Conservation (phyloP, 2,888 invertebrate genomes). For the Uropetala carovei region DNA sequence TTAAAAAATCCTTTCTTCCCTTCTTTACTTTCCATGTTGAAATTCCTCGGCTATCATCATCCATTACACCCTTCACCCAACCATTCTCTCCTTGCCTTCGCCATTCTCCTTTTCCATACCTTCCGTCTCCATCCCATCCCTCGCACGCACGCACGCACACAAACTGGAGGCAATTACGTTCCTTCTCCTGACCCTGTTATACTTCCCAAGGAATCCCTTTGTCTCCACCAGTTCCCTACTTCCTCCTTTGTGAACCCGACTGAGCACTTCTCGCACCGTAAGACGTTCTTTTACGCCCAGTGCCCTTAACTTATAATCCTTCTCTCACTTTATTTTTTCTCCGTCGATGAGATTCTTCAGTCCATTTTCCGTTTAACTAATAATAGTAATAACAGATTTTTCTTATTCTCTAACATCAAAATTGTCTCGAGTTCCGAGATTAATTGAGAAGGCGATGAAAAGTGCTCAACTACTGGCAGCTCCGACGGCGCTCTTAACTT, state of each 20-base stretch:
- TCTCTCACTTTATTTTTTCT: not conserved
- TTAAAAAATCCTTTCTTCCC: not conserved
- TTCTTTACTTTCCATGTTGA: not conserved
- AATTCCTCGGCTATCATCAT: not conserved
- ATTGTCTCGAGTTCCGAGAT: too few species aligned
- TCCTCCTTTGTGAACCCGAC: not conserved
- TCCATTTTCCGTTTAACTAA: too few species aligned
- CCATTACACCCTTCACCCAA: not conserved
- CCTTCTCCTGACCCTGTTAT: not conserved
- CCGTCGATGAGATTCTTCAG: too few species aligned
- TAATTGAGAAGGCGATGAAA: too few species aligned
- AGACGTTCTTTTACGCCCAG: not conserved
- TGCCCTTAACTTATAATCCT: not conserved
- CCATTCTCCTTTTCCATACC: not conserved
- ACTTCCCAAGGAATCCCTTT: not conserved
- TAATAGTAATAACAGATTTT: too few species aligned
- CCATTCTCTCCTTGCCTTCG: not conserved
- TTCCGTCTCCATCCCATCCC: not conserved
- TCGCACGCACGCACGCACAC: not conserved
- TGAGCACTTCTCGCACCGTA: not conserved
- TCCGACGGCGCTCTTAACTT: too few species aligned
- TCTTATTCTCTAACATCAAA: too few species aligned
- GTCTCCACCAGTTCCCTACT: not conserved
- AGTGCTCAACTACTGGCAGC: too few species aligned
- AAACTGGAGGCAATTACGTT: not conserved